phyloP scores from a whole-genome alignment of 2,797 vertebrate species.

The Scyliorhinus canicula region DNA sequence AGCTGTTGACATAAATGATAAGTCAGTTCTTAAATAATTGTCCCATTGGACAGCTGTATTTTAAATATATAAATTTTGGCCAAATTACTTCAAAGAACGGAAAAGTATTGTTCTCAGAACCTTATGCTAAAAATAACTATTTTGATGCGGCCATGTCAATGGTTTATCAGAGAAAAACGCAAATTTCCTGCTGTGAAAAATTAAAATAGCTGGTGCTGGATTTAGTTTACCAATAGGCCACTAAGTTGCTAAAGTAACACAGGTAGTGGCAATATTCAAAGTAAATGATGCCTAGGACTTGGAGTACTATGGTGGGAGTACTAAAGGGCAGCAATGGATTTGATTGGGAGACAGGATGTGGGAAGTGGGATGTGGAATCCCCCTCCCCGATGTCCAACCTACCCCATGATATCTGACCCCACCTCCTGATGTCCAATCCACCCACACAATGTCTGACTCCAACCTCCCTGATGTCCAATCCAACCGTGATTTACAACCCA shows the following conservation, averaged over 20 bases:
- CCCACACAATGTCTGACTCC: no score
- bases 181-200: neutral
- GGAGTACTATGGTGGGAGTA: neutral
- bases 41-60: neutral
- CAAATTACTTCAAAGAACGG: constrained; percentile 2
- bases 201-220: neutral
- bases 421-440: no score
- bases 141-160: neutral
- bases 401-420: no score
- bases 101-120: neutral
- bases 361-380: no score
- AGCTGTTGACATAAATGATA: neutral
- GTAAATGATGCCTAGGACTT: neutral
- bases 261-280: neutral
- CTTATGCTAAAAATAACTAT: neutral
- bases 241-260: neutral
- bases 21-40: neutral
- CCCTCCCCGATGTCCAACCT: no score
- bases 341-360: neutral
- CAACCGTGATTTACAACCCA: no score
- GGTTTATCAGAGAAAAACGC: neutral
- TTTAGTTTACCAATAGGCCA: neutral
- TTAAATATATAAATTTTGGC: neutral
- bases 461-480: no score
- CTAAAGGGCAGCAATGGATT: neutral